These are phyloP conservation scores for Euwallacea similis DNA, from an alignment of 1,140 invertebrate genomes.

Conservation along the genomic window DNA sequence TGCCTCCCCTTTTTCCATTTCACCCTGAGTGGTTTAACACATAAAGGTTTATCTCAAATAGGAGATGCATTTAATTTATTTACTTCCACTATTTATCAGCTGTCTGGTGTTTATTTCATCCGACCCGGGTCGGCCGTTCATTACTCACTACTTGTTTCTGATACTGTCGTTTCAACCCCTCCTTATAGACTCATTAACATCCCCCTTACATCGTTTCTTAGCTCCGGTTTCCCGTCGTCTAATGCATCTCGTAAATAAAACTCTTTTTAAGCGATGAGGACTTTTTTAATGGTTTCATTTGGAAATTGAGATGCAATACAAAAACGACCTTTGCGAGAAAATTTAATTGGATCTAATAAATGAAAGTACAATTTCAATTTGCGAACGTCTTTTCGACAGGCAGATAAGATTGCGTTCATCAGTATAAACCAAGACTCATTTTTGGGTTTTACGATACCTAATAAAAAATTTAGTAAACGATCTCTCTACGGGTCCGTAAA, in stretches of 20 bases:
- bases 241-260: conserved; percentile 29
- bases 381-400: no score
- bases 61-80: conserved; percentile 33
- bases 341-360: no score
- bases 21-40: background rate
- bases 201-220: conserved; percentile 32
- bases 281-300: conserved; percentile 29
- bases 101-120: conserved; percentile 22
- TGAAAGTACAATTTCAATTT: no score
- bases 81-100: conserved; percentile 31
- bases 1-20: background rate
- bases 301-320: background rate
- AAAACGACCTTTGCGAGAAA: background rate
- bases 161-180: conserved; percentile 32
- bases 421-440: background rate
- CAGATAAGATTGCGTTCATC: background rate
- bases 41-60: conserved; percentile 14
- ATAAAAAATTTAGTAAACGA: conserved; percentile 20
- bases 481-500: conserved; percentile 10
- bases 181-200: conserved; percentile 30
- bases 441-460: conserved; percentile 11
- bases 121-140: conserved; percentile 16
- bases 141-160: conserved; percentile 36
- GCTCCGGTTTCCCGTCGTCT: conserved; percentile 10
- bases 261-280: conserved; percentile 15